Conservation (phyloP, 2,888 invertebrate genomes). For the Cyclophora albipunctata region DNA sequence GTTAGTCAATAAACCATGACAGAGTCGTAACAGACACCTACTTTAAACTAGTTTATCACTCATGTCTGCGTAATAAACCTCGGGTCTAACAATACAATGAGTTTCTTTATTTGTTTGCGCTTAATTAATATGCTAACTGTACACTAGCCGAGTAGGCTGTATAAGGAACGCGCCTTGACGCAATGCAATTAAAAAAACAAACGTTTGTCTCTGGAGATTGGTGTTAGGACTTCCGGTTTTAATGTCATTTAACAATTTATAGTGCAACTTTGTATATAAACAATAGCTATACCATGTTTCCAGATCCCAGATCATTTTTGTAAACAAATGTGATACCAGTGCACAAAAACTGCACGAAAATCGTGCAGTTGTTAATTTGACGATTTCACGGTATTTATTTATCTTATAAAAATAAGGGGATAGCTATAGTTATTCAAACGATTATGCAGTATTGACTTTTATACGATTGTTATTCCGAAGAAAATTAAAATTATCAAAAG, state of each 20-base stretch:
- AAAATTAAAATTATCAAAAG: too few relatives aligned
- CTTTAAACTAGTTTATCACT: conserved; percentile 14
- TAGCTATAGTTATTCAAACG: too few relatives aligned
- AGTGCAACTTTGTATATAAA: too few relatives aligned
- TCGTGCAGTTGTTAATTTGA: too few relatives aligned
- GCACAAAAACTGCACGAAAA: too few relatives aligned
- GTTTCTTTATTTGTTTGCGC: conserved; percentile 4
- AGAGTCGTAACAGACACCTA: conserved; percentile 14
- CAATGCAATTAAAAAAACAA: conserved; percentile 7
- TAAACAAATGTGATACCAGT: too few relatives aligned
- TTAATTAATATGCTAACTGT: conserved; percentile 20
- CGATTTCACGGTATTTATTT: too few relatives aligned
- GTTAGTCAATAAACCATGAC: conserved; percentile 21
- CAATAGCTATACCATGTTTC: too few relatives aligned
- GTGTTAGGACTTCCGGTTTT: conserved; percentile 37
- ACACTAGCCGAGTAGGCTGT: conserved; percentile 10
- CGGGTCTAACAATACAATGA: conserved; percentile 2
- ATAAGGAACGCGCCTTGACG: conserved; percentile 11
- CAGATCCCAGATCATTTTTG: too few relatives aligned
- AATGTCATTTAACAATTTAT: conserved; percentile 1
- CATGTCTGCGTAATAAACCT: conserved; percentile 6
- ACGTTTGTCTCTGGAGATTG: conserved; percentile 40
- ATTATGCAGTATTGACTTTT: too few relatives aligned
- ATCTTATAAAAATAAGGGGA: too few relatives aligned
- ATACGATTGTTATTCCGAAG: too few relatives aligned